Percentiles rank a stretch among this genome's conserved stretches.
phyloP scores from a whole-genome alignment of 2,113 vertebrate species.

The Elephas maximus region DNA sequence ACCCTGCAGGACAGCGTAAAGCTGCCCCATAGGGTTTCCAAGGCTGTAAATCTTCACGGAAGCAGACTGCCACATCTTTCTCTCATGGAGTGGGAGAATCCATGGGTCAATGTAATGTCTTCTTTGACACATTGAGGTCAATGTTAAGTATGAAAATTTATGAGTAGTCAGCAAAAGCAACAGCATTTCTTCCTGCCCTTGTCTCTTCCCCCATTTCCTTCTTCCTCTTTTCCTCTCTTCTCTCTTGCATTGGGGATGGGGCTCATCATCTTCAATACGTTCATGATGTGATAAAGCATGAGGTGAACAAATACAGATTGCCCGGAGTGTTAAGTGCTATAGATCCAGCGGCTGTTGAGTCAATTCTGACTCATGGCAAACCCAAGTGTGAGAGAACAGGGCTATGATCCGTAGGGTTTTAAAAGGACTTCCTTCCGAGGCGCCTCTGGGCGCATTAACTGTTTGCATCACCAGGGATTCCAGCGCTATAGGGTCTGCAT shows the following conservation, averaged over 20 bases:
- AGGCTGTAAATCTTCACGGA: not conserved
- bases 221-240: not conserved
- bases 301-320: not conserved
- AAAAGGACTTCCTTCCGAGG: not conserved
- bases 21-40: not conserved
- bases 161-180: not conserved
- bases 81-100: not conserved
- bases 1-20: not conserved
- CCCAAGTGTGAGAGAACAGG: not conserved
- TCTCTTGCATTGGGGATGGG: not conserved
- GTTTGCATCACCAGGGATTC: no score
- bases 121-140: not conserved
- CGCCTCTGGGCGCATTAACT: not conserved
- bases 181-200: not conserved
- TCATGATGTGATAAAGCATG: not conserved
- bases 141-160: not conserved
- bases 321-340: not conserved
- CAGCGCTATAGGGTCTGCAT: no score
- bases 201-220: no score
- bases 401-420: not conserved
- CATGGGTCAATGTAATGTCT: not conserved
- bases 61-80: not conserved
- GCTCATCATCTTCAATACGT: conserved; percentile 1
- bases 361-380: not conserved
- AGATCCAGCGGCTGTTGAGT: not conserved